Percentiles rank a stretch among this genome's conserved stretches.
Conservation (phyloP, 2,113 vertebrate genomes). For the Oreochromis spilurus region DNA sequence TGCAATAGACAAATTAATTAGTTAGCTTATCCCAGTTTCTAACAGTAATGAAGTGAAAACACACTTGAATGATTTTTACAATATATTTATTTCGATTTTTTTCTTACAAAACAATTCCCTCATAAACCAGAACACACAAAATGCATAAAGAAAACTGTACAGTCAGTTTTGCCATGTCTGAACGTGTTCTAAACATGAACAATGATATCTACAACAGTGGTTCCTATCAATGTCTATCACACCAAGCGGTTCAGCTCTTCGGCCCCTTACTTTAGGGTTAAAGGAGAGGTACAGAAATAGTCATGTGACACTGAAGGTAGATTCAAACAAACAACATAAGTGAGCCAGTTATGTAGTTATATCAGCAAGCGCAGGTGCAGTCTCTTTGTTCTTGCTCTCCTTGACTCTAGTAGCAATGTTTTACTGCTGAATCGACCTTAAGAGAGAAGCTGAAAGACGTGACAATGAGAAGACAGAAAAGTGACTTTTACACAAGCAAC, state of each 20-base stretch:
- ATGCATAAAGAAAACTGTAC: constrained; percentile 76
- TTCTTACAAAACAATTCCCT: constrained; percentile 74
- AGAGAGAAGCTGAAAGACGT: constrained; percentile 31
- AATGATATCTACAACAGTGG: constrained; percentile 75
- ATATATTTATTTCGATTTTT: constrained; percentile 68
- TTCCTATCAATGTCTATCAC: constrained; percentile 67
- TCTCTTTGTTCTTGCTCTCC: constrained; percentile 46
- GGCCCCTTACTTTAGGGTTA: constrained; percentile 24
- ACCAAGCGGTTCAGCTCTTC: constrained; percentile 57
- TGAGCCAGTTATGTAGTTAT: constrained; percentile 24
- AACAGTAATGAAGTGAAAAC: neutral
- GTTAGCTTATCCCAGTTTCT: neutral
- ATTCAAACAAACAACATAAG: constrained; percentile 49
- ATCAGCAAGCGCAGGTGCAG: constrained; percentile 35
- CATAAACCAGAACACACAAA: constrained; percentile 76
- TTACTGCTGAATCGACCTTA: constrained; percentile 17
- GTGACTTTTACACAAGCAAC: constrained; percentile 42
- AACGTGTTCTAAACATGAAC: constrained; percentile 73
- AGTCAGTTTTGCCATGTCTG: constrained; percentile 65
- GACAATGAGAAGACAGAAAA: constrained; percentile 29
- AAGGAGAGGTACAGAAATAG: constrained; percentile 38
- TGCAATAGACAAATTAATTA: neutral
- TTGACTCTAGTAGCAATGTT: constrained; percentile 46
- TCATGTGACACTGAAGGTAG: constrained; percentile 48
- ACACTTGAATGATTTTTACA: constrained; percentile 43